phyloP scores from a whole-genome alignment of 2,113 vertebrate genomes.

The Ciconia maguari region DNA sequence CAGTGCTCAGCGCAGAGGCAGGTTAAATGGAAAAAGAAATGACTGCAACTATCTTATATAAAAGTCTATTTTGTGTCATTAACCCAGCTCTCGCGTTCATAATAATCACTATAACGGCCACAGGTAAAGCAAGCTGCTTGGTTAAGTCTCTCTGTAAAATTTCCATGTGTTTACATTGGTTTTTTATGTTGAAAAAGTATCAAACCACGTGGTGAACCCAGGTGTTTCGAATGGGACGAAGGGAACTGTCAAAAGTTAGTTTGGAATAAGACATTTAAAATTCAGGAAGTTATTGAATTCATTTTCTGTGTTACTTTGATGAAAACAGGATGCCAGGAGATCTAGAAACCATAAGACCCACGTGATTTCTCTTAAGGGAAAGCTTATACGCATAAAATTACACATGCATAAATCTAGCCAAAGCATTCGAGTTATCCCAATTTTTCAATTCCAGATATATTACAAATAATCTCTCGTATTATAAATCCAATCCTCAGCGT shows the following conservation, averaged over 20 bases:
- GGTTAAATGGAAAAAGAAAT: not conserved
- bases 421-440: not conserved
- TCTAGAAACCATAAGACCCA: fast-evolving
- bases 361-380: fast-evolving
- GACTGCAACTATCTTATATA: not conserved
- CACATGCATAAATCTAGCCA: fast-evolving
- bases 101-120: not conserved
- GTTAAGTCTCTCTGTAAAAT: not conserved
- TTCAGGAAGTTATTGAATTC: not conserved
- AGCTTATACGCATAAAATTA: fast-evolving
- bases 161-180: not conserved
- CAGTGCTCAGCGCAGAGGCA: not conserved
- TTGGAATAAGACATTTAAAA: not conserved
- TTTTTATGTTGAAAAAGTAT: not conserved
- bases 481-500: fast-evolving
- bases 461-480: not conserved
- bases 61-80: not conserved
- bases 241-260: not conserved
- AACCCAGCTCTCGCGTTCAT: fast-evolving
- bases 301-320: not conserved
- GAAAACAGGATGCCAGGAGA: not conserved
- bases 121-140: not conserved
- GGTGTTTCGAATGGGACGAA: not conserved
- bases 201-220: not conserved
- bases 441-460: fast-evolving